Evolutionary conservation across 1,140 invertebrate genomes (phyloP).

Genomic region (Drosophila tsacasi): DNA sequence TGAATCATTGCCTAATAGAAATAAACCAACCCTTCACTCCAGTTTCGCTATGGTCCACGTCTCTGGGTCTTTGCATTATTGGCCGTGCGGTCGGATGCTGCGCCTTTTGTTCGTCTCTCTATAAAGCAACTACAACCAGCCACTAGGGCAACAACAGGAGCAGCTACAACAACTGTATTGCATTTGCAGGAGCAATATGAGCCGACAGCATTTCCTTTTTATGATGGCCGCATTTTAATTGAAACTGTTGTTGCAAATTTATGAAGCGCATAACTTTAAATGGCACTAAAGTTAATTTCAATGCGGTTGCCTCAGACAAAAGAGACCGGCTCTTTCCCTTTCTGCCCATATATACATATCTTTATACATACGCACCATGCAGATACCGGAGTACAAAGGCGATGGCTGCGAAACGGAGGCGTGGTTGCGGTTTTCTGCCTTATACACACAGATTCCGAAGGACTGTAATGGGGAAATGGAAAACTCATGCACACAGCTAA

Average conservation of each 20-base stretch:
- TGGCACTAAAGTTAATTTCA: constrained; percentile 83
- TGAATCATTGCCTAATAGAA: too few species aligned
- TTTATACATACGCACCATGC: neutral
- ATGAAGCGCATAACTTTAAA: constrained; percentile 83
- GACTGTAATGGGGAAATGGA: constrained; percentile 27
- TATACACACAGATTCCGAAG: constrained; percentile 18
- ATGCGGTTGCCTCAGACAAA: constrained; percentile 71
- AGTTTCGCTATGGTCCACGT: neutral
- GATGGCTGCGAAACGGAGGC: constrained; percentile 32
- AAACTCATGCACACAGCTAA: constrained; percentile 30
- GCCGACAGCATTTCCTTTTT: constrained; percentile 81
- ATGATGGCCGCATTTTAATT: constrained; percentile 83
- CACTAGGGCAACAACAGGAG: constrained; percentile 45
- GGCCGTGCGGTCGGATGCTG: constrained; percentile 66
- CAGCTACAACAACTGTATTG: constrained; percentile 53
- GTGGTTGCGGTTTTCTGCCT: constrained; percentile 36
- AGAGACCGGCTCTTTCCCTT: constrained; percentile 19
- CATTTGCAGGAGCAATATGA: constrained; percentile 73
- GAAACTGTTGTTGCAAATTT: constrained; percentile 83
- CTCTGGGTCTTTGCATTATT: constrained; percentile 56
- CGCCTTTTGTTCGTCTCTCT: constrained; percentile 66
- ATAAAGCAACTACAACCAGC: constrained; percentile 45
- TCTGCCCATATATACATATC: neutral
- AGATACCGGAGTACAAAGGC: constrained; percentile 34
- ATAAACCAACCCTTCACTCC: neutral